Evolutionary conservation across 92 coral and sea anemone species (phyloP).

Genomic region (Porites lobata): DNA sequence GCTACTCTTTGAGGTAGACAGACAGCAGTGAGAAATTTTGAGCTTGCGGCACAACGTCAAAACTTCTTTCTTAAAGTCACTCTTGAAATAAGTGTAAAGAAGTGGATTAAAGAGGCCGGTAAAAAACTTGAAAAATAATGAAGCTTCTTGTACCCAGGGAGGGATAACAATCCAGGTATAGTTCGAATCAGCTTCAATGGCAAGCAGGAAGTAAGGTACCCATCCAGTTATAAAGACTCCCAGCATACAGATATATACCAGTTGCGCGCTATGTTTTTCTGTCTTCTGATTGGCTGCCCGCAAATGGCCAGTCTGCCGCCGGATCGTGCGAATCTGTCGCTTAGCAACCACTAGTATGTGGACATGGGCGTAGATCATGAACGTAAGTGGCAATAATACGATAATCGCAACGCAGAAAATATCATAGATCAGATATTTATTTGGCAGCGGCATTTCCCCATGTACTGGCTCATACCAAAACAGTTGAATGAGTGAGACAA

Average conservation of each 20-base stretch:
- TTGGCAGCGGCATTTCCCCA: background rate
- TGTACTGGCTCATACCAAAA: background rate
- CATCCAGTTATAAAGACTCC: slow-evolving; percentile 9
- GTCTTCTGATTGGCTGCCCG: background rate
- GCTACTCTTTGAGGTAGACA: background rate
- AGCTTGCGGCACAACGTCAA: background rate
- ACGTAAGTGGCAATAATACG: slow-evolving; percentile 14
- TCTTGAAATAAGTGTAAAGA: slow-evolving; percentile 24
- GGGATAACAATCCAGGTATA: background rate
- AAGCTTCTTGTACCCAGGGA: background rate
- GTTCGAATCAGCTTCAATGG: slow-evolving; percentile 12
- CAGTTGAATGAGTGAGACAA: slow-evolving; percentile 4
- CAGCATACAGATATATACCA: slow-evolving; percentile 8
- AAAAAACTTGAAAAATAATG: slow-evolving; percentile 14
- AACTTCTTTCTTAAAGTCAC: slow-evolving; percentile 6
- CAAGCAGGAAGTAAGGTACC: slow-evolving; percentile 22
- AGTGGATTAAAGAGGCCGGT: slow-evolving; percentile 24
- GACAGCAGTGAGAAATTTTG: background rate
- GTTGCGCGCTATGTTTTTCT: background rate
- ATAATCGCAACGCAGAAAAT: background rate
- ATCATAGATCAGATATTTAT: slow-evolving; percentile 13
- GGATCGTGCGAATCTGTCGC: slow-evolving; percentile 9
- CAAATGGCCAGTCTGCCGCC: background rate
- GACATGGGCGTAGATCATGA: slow-evolving; percentile 14
- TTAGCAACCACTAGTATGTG: slow-evolving; percentile 23